Conservation (phyloP, 2,888 invertebrate species). For the Drosophila greeni region DNA sequence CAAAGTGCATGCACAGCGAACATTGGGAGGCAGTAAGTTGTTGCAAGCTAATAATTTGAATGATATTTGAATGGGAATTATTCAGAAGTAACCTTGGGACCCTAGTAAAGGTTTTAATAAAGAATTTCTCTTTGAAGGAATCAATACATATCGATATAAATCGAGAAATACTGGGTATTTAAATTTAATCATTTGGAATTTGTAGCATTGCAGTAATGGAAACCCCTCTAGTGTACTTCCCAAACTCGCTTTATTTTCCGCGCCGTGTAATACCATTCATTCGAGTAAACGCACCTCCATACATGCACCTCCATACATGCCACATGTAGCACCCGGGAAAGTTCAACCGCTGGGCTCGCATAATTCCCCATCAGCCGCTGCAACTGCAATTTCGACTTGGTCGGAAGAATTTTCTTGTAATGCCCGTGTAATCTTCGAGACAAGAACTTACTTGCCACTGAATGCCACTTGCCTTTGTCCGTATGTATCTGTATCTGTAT, state of each 20-base stretch:
- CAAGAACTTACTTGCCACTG: slow-evolving; percentile 50
- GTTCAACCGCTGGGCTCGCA: slow-evolving; percentile 36
- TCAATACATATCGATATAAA: no score
- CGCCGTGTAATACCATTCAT: slow-evolving; percentile 3
- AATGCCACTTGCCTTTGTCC: not conserved
- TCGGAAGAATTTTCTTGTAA: slow-evolving; percentile 42
- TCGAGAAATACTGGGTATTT: no score
- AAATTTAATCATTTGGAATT: not conserved
- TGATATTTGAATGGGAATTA: no score
- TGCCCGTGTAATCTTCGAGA: slow-evolving; percentile 63
- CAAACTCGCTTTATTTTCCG: not conserved
- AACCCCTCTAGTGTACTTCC: not conserved
- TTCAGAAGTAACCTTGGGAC: no score
- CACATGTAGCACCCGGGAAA: not conserved
- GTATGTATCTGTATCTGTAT: not conserved
- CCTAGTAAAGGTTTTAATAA: no score
- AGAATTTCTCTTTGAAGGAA: no score
- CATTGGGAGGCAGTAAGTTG: no score
- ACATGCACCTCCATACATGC: not conserved
- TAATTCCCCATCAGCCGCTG: slow-evolving; percentile 52
- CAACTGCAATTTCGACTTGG: slow-evolving; percentile 47
- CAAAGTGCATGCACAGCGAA: slow-evolving; percentile 48
- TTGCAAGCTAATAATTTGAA: no score
- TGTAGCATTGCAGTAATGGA: not conserved
- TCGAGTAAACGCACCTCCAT: not conserved